Evolutionary conservation across 2,113 vertebrate species (phyloP), one percentile per base, ranked within the genome.

Genomic region (Saguinus midas): DNA sequence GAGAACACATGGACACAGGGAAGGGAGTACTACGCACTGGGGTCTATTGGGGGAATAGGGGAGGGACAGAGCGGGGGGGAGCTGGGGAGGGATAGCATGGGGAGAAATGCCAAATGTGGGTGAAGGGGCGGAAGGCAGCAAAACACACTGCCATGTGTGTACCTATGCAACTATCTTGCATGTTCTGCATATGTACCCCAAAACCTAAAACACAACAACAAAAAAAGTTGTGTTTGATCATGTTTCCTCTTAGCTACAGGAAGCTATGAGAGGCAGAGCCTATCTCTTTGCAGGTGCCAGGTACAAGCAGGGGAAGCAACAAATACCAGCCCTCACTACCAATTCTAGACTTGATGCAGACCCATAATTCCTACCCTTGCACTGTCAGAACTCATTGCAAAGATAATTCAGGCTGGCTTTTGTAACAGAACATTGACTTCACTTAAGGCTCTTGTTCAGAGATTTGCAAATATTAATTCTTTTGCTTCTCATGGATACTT

Each of bases 261-360:
- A 68, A 25, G 40, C 8, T 48, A 8, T 2, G 1, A 6, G 7
- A 72, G 12, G 27, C 0, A 7, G 16, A 17, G 84, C 10, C 32
- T 48, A 55, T 64, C 43, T 72, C 7, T 27, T 9, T 32, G 0
- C 1, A 82, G 86, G 73, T 1, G 23, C 6, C 40, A 23, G 23
- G 0, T 13, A 3, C 23, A 3, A 5, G 23, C 10, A 55, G 1
- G 40, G 45, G 43, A 87, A 55, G 14, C 0, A 58, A 32, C 0
- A 23, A 12, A 40, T 5, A 50, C 0, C 10, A 11, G 3, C 3
- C 2, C 16, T 83, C 6, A 12, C 13, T 43, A 3, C 11, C 6
- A 29, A 1, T 16, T 16, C 11, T 2, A 45, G 52, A 29, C 17
- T 84, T 35, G 23, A 20, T 11, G 12, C 3, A 27, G 4, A 61